phyloP scores from a whole-genome alignment of 2,113 vertebrate species.

The Notiomystis cincta region DNA sequence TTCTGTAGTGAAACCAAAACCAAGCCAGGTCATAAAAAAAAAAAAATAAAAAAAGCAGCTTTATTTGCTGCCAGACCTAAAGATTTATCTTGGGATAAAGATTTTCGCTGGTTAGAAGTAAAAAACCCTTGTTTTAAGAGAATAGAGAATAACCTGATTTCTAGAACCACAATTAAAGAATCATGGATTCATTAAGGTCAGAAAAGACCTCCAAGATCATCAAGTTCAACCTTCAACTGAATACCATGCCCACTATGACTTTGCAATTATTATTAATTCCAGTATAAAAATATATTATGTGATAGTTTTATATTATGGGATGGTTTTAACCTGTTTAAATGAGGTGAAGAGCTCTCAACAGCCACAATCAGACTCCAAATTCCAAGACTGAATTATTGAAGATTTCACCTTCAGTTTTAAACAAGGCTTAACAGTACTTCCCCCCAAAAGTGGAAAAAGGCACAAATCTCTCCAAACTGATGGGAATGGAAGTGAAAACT shows the following conservation, averaged over 20 bases:
- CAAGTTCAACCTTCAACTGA: neutral
- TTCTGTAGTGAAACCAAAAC: neutral
- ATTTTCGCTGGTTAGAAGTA: too few relatives aligned
- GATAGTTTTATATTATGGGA: neutral
- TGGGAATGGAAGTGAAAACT: neutral
- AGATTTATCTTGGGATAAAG: too few relatives aligned
- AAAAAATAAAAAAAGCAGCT: too few relatives aligned
- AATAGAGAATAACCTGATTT: neutral
- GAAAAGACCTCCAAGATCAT: neutral
- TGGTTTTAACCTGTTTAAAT: neutral
- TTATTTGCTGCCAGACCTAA: neutral
- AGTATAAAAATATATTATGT: fast-evolving
- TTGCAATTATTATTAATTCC: neutral
- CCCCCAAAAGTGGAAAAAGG: neutral
- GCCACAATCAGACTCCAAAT: neutral
- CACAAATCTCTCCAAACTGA: neutral
- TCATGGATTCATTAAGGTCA: too few relatives aligned
- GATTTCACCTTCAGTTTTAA: neutral
- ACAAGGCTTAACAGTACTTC: fast-evolving
- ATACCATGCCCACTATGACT: neutral
- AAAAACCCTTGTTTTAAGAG: neutral
- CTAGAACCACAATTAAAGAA: neutral
- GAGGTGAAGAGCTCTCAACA: neutral
- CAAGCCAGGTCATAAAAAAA: too few relatives aligned
- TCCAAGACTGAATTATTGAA: neutral